Evolutionary conservation across 2,888 invertebrate species (phyloP), one percentile per base, ranked within the genome.

Genomic region (Silvanus unidentatus): DNA sequence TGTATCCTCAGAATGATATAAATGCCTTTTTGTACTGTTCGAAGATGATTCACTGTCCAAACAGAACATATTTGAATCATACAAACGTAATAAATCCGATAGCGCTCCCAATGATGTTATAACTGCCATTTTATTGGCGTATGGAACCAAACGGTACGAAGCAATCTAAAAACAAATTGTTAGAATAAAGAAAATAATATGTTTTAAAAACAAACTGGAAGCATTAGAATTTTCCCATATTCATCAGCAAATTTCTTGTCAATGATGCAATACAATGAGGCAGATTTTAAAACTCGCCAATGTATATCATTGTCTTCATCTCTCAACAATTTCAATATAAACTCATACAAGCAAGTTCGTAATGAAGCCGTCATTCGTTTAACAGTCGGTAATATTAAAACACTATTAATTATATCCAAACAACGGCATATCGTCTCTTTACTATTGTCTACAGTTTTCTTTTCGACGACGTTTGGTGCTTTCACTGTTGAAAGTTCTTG

Each of bases 271-370:
- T 51, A 57, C 34, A 62, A 46, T 3, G 48, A 45, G 1, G 63
- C 43, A 48, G 58, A 57, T 36, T 55, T 53, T 22, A 60, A 50
- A 13, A 57, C 53, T 38, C 59, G 57, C 52, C 54, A 56, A 35
- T 55, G 49, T 4, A 60, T 41, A n/a, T 64, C 59, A 1, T 39
- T 35, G 15, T 45, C 34, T 11, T 47, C 39, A 40, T 45, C 50
- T 2, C 43, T 47, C 5, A 57, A 47, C 5, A 63, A 45, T 1
- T 58, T 57, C 12, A 52, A 30, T 3, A 64, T 36, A 48, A 63
- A 62, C 45, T 59, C 55, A 37, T 58, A 57, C 47, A 55, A 59
- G 51, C 10, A 32, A 32, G 3, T 32, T 4, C 13, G 32, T 12
- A 32, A 32, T 9, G n/a, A n/a, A 5, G 11, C 4, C n/a, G 32